Base-by-base conservation (phyloP, 1,140 invertebrate genomes). In the Trichoplusia ni region DNA sequence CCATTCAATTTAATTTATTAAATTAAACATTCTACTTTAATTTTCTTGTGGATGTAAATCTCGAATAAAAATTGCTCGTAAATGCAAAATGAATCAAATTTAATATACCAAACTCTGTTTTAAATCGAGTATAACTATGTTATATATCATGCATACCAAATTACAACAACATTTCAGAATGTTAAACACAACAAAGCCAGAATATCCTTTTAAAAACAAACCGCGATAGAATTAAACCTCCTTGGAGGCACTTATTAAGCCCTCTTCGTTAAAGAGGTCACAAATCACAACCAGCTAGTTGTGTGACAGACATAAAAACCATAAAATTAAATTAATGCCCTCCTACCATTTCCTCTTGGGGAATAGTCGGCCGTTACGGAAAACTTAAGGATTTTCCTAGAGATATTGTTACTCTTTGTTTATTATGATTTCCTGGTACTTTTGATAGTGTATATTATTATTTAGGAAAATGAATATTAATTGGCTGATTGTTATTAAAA, bases 241-340 rank as follows among this genome's bases (percentile, higher is more conserved):
- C 29, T 14, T n/a, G 25, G 31, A 25, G 14, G 35, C 54, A 67
- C 75, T 81, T 81, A 83, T 82, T 82, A 81, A 77, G 44, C 69
- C 67, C 25, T 49, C 33, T 79, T 82, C 74, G 79, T 82, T 85
- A 82, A 60, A 77, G 76, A 67, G 59, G 53, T 66, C 70, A 90
- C 88, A 91, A 91, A 91, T 91, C 90, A 89, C 73, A 64, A 71
- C 74, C 73, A 82, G 82, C 82, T 88, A 75, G 79, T 80, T 62
- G 75, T 84, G 83, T 90, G 90, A 91, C 90, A 91, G 86, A 90
- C 87, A 86, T 86, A 90, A 89, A 87, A 90, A 87, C 90, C 86
- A 90, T 91, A 82, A 91, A 91, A 90, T 90, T 90, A 91, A 90
- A 90, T 90, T 89, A 91, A 90, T 90, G 89, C 75, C 63, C 77